Conservation (phyloP, 92 coral and sea anemone species). For the Zoanthus sociatus region DNA sequence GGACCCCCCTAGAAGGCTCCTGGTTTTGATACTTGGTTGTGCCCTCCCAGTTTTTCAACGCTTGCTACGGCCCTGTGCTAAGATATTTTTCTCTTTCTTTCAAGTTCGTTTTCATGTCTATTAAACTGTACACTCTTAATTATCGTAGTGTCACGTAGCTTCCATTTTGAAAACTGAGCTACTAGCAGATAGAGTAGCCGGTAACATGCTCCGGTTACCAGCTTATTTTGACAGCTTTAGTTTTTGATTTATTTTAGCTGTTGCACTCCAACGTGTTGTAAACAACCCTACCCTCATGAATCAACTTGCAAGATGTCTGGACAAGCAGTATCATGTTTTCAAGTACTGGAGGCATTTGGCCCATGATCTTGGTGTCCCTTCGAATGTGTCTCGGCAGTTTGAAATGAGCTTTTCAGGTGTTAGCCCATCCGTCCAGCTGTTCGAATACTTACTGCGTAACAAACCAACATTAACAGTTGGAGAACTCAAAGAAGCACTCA, state of each 20-base stretch:
- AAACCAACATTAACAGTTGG: background rate
- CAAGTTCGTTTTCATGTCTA: too few relatives aligned
- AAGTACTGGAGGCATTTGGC: slow-evolving; percentile 41
- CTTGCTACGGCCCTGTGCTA: too few relatives aligned
- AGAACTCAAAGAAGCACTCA: slow-evolving; percentile 4
- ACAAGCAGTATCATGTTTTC: slow-evolving; percentile 9
- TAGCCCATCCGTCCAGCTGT: slow-evolving; percentile 25
- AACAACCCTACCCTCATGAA: slow-evolving; percentile 22
- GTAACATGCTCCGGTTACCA: too few relatives aligned
- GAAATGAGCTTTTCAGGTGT: slow-evolving; percentile 3
- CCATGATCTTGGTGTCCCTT: slow-evolving; percentile 10
- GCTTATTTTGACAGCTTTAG: background rate
- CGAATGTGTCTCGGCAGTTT: slow-evolving; percentile 26
- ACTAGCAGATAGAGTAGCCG: too few relatives aligned
- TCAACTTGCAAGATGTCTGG: slow-evolving; percentile 17
- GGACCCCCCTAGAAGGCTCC: too few relatives aligned
- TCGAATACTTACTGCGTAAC: background rate
- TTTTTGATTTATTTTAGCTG: background rate
- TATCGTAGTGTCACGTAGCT: too few relatives aligned
- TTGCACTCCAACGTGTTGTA: slow-evolving; percentile 26
- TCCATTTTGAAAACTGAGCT: too few relatives aligned
- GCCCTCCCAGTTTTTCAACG: too few relatives aligned
- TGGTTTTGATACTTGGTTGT: too few relatives aligned
- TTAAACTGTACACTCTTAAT: too few relatives aligned
- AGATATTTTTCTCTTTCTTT: too few relatives aligned